Evolutionary conservation across 2,113 vertebrate species (phyloP).

Genomic region (Maccullochella peelii): DNA sequence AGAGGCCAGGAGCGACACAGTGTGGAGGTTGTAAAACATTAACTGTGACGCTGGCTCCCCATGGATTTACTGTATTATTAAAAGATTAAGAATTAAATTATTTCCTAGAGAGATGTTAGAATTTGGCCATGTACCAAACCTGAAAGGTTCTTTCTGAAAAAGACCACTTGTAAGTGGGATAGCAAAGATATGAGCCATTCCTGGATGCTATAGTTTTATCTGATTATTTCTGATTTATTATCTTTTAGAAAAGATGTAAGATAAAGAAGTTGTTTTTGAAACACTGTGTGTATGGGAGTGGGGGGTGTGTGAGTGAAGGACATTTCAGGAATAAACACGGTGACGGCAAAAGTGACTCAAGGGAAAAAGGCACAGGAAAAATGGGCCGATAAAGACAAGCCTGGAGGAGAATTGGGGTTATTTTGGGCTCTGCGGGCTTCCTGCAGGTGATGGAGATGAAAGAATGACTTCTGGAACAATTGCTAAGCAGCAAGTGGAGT

Average conservation of each 20-base stretch:
- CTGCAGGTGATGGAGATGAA: constrained; percentile 86
- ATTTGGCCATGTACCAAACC: neutral
- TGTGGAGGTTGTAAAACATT: constrained; percentile 11
- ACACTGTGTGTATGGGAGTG: neutral
- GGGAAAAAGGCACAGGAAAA: constrained; percentile 81
- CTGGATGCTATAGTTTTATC: neutral
- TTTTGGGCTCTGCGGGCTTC: constrained; percentile 82
- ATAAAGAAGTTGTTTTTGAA: constrained; percentile 53
- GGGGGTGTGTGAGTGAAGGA: constrained; percentile 55
- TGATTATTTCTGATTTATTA: constrained; percentile 10
- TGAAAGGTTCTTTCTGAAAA: neutral
- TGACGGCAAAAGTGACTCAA: constrained; percentile 70
- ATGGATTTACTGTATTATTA: constrained; percentile 31
- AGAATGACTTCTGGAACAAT: constrained; percentile 80
- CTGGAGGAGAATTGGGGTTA: constrained; percentile 75
- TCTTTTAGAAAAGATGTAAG: constrained; percentile 19
- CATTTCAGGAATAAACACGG: constrained; percentile 73
- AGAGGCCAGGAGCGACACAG: constrained; percentile 15
- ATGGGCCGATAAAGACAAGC: constrained; percentile 75
- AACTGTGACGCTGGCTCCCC: constrained; percentile 26
- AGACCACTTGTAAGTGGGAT: neutral
- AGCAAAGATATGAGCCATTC: too few species aligned
- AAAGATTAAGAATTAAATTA: constrained; percentile 1
- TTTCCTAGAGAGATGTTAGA: constrained; percentile 39
- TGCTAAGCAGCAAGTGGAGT: constrained; percentile 69